Conservation (phyloP, 2,113 vertebrate genomes). For the Aldabrachelys gigantea region DNA sequence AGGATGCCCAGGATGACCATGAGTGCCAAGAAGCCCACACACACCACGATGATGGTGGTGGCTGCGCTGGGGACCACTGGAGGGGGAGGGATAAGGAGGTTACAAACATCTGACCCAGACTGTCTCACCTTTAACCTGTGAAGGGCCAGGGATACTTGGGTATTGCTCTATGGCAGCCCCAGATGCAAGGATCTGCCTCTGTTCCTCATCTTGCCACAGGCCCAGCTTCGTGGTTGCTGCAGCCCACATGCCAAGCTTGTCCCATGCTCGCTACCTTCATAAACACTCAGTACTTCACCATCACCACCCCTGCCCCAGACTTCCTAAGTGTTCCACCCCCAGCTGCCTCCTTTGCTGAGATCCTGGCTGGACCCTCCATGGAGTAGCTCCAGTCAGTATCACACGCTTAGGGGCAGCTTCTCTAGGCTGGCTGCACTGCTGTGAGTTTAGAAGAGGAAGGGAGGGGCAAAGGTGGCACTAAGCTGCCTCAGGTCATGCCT, state of each 20-base stretch:
- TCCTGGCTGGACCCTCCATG: accelerated
- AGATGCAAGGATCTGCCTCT: neutral
- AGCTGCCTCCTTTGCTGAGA: neutral
- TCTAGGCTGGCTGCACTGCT: neutral
- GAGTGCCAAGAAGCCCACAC: constrained; percentile 96
- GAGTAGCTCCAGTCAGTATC: neutral
- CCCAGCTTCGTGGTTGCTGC: neutral
- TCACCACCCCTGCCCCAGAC: no score
- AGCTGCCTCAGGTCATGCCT: neutral
- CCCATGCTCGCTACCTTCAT: neutral
- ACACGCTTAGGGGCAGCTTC: neutral
- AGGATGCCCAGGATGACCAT: constrained; percentile 96
- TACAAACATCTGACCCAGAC: neutral
- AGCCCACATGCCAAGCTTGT: neutral
- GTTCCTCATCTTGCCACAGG: neutral
- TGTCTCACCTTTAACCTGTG: neutral
- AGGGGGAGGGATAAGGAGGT: neutral
- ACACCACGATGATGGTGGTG: constrained; percentile 97
- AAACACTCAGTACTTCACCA: neutral
- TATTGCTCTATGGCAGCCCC: neutral
- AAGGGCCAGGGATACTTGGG: neutral
- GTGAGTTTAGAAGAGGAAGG: neutral
- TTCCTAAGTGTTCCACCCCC: neutral
- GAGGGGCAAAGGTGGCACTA: neutral
- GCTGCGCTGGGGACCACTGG: constrained; percentile 95